Evolutionary conservation across 2,888 invertebrate genomes (phyloP), one percentile per base, ranked within the genome.

Genomic region (Cephus pulcher): DNA sequence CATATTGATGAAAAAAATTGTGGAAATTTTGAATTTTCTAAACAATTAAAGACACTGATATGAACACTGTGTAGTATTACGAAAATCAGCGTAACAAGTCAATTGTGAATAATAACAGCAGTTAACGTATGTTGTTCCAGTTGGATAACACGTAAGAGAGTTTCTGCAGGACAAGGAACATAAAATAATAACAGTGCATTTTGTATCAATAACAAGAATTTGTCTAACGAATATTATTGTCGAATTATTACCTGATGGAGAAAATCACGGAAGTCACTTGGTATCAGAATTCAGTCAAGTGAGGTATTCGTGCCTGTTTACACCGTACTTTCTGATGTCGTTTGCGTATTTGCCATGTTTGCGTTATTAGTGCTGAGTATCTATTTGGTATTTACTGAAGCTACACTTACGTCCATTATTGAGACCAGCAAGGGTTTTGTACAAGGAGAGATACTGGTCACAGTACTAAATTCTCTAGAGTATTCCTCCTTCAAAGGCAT

Each of bases 401-500:
- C 56, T 11, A 78, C 75, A 30, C 78, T 76, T 15, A 81, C 84
- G 4, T 75, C 76, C n/a, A 74, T 86, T 15, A 76, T 88, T 3
- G 11, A 81, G n/a, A 87, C 87, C 4, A 76, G 80, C 30, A 83
- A 78, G 15, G 88, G 89, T 69, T 80, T 82, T 9, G 85, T 89
- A 11, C 84, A 80, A 69, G 88, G 88, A n/a, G 81, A 81, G 75
- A 76, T 87, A 73, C 77, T 84, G 15, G 76, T 70, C 1, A 88
- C 88, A 2, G 37, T 84, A 11, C 74, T 76, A 30, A 76, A 81
- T 12, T 69, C 73, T 3, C 34, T 80, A 9, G 23, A 69, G n/a
- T 88, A 84, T 76, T 80, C 84, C 12, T 73, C 86, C 3, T 89
- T 88, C 37, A 84, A 77, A 75, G 88, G 87, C 9, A 88, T 89